Evolutionary conservation across 2,888 invertebrate genomes (phyloP).

Genomic region (Macaria liturata): DNA sequence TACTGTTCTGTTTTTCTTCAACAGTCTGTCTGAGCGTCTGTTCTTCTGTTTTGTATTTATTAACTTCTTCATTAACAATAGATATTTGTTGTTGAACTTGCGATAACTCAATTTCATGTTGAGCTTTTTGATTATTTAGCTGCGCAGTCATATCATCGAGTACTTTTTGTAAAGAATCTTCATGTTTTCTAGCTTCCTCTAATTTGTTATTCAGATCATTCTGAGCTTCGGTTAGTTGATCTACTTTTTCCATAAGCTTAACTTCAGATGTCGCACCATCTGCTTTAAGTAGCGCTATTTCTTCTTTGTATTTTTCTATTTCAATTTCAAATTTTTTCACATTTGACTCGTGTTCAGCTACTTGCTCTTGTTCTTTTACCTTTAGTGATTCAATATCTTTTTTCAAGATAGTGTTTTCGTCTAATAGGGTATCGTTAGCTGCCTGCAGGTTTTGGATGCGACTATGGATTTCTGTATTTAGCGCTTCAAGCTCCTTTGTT

Average conservation of each 20-base stretch:
- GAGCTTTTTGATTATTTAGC: slow-evolving; percentile 66
- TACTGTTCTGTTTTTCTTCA: slow-evolving; percentile 64
- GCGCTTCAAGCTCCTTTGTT: slow-evolving; percentile 61
- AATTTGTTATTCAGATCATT: slow-evolving; percentile 76
- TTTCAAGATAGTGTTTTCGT: slow-evolving; percentile 72
- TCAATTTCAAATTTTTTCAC: slow-evolving; percentile 70
- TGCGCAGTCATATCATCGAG: slow-evolving; percentile 73
- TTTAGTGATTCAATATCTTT: slow-evolving; percentile 67
- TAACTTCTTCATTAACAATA: slow-evolving; percentile 53
- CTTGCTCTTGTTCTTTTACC: slow-evolving; percentile 66
- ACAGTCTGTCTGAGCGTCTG: slow-evolving; percentile 48
- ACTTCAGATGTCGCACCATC: slow-evolving; percentile 72
- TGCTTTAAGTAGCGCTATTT: slow-evolving; percentile 69
- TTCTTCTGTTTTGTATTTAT: slow-evolving; percentile 58
- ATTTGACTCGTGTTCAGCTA: slow-evolving; percentile 58
- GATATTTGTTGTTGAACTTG: slow-evolving; percentile 60
- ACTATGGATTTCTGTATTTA: slow-evolving; percentile 51
- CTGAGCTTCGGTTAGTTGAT: slow-evolving; percentile 74
- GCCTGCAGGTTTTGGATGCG: slow-evolving; percentile 57
- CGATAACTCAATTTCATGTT: slow-evolving; percentile 65
- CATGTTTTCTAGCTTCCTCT: slow-evolving; percentile 75
- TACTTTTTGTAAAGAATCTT: slow-evolving; percentile 75
- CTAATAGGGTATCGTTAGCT: slow-evolving; percentile 64
- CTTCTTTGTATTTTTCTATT: slow-evolving; percentile 74
- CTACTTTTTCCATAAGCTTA: slow-evolving; percentile 77